These are phyloP conservation scores for Neotoma lepida DNA, from an alignment of 2,113 vertebrate species.

Conservation along the genomic window DNA sequence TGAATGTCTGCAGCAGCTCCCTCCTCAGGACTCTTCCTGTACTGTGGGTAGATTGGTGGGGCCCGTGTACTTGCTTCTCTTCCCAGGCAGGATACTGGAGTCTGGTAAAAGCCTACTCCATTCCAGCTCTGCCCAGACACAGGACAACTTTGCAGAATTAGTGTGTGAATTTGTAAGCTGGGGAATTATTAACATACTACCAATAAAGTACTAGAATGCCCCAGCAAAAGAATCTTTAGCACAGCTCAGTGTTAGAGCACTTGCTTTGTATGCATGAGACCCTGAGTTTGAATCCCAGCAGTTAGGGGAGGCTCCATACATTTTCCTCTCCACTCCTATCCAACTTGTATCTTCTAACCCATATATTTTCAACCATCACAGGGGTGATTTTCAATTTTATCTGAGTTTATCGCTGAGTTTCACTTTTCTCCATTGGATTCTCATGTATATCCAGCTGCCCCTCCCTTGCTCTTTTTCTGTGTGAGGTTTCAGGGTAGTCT, in stretches of 20 bases:
- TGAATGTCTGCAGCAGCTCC: not conserved
- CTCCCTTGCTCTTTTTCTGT: not conserved
- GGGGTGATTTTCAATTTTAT: not conserved
- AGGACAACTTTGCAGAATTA: not conserved
- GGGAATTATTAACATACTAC: not conserved
- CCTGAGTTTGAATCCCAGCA: not conserved
- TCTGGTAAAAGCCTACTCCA: not conserved
- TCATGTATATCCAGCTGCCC: not conserved
- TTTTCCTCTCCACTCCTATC: not conserved
- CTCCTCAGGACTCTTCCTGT: not conserved
- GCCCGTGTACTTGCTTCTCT: not conserved
- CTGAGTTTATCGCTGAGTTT: not conserved
- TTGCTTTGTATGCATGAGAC: not conserved
- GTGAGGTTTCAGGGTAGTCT: not conserved
- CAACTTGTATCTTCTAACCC: not conserved
- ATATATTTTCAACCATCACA: not conserved
- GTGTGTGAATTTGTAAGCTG: not conserved
- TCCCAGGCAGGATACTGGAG: not conserved
- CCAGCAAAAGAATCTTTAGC: not conserved
- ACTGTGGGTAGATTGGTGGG: not conserved
- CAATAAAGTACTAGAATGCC: not conserved
- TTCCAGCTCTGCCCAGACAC: not conserved
- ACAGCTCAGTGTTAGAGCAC: not conserved
- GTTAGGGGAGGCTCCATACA: too few relatives aligned
- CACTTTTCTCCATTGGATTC: not conserved